A percentile compares a stretch with the other conserved stretches of the same genome.
These are phyloP conservation scores for Enhydra lutris DNA, from an alignment of 2,113 vertebrate species.

Conservation along the genomic window DNA sequence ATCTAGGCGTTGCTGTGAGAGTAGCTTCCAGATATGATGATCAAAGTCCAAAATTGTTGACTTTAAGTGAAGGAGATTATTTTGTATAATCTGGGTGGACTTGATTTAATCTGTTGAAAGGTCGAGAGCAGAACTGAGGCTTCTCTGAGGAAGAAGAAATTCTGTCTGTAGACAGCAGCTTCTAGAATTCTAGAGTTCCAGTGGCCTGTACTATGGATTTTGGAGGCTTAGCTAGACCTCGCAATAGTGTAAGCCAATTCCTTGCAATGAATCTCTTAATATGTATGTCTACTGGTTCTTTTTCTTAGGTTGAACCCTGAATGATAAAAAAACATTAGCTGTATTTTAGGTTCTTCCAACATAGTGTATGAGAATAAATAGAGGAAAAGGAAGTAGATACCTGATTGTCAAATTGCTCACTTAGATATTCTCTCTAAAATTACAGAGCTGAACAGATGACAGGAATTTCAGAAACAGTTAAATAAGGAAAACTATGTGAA, in stretches of 20 bases:
- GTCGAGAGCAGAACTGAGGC: not conserved
- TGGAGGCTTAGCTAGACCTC: not conserved
- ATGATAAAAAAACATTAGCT: not conserved
- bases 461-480: conserved; percentile 42
- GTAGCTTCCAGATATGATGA: not conserved
- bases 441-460: conserved; percentile 35
- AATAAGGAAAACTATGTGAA: conserved; percentile 36
- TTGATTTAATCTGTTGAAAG: not conserved
- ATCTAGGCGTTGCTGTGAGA: not conserved
- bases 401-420: not conserved
- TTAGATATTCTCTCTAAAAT: conserved; percentile 44
- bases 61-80: not conserved
- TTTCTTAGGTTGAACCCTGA: conserved; percentile 14
- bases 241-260: not conserved
- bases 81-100: not conserved
- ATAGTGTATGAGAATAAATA: conserved; percentile 5
- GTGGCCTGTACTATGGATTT: not conserved
- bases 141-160: conserved; percentile 15
- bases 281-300: not conserved
- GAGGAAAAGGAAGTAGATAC: not conserved
- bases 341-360: not conserved
- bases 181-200: not conserved
- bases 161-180: not conserved
- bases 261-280: not conserved
- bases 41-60: conserved; percentile 4